Base-by-base conservation (phyloP, 1,140 invertebrate species). In the Cepaea nemoralis region DNA sequence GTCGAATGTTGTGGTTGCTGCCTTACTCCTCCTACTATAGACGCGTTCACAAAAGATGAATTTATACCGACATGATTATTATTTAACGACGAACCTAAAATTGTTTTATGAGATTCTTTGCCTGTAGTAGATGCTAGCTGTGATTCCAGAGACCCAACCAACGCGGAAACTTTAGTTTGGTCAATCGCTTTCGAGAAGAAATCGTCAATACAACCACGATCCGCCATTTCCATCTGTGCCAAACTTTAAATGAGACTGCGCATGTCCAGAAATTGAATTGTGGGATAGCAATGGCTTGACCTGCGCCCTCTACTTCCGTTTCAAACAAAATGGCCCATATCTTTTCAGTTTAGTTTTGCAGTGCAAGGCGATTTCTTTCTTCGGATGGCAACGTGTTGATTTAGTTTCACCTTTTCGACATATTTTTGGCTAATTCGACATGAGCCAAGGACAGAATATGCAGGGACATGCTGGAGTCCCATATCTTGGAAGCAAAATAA, bases 401-500 rank as follows among this genome's bases (percentile, higher is more conserved):
- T 12, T 55, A 55, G 3, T 22, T 5, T 55, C n/a, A 3, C 5
- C 3, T 14, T 12, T 55, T n/a, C 14, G 12, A 22, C 3, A 55
- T 22, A 8, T 19, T 22, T 55, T 22, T 55, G n/a, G 22, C 24
- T 22, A 14, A 42, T 77, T 37, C 27, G 84, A 75, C 80, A 90
- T 91, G 88, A 91, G 88, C 88, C 87, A 86, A 82, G 88, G 75
- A 48, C 75, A 77, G 39, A 50, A 50, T 35, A 35, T 55, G 33
- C 48, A 45, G 5, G 40, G 45, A 24, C 40, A 10, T 31, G 37
- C 75, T 59, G 75, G 87, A 81, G 89, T 90, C 80, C 91, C 90
- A 80, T 98, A 99, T 93, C 94, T 99, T 89, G 99, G 98, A 92
- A 99, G 97, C 90, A 99, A 99, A 93, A 99, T 99, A 91, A 99